Evolutionary conservation across 2,888 invertebrate genomes (phyloP).

Genomic region (Xanthorhoe designata): DNA sequence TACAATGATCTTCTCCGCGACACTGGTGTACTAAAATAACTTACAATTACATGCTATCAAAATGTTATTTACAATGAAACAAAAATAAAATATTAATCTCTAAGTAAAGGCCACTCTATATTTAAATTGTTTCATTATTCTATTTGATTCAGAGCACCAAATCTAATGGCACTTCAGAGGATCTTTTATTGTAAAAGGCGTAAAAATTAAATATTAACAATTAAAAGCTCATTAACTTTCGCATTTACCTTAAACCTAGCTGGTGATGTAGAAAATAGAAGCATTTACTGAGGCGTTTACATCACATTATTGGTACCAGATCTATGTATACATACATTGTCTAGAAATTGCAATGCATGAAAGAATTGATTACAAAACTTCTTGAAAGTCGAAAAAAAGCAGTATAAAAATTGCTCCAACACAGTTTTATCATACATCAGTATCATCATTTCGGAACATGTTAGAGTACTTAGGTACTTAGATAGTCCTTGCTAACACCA

Average conservation of each 20-base stretch:
- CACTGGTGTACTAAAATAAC: conserved; percentile 59
- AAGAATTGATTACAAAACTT: neutral
- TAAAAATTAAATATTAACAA: conserved; percentile 27
- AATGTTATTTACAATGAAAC: conserved; percentile 76
- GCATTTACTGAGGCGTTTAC: conserved; percentile 55
- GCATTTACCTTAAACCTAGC: conserved; percentile 47
- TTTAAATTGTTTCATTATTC: conserved; percentile 46
- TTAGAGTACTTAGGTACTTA: too few species aligned
- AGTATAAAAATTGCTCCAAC: neutral
- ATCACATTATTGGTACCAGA: conserved; percentile 30
- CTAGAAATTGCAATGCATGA: neutral
- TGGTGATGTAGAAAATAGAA: conserved; percentile 55
- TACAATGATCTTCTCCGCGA: conserved; percentile 55
- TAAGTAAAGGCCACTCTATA: conserved; percentile 71
- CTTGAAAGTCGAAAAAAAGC: neutral
- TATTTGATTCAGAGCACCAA: conserved; percentile 64
- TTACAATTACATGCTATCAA: conserved; percentile 48
- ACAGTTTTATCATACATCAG: neutral
- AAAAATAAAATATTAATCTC: conserved; percentile 57
- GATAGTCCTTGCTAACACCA: too few species aligned
- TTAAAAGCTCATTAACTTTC: conserved; percentile 50
- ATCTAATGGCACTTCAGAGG: conserved; percentile 54
- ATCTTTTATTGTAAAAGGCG: conserved; percentile 35
- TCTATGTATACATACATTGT: conserved; percentile 17
- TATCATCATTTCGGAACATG: too few species aligned